phyloP scores from a whole-genome alignment of 1,140 invertebrate species.

The Magallana angulata region DNA sequence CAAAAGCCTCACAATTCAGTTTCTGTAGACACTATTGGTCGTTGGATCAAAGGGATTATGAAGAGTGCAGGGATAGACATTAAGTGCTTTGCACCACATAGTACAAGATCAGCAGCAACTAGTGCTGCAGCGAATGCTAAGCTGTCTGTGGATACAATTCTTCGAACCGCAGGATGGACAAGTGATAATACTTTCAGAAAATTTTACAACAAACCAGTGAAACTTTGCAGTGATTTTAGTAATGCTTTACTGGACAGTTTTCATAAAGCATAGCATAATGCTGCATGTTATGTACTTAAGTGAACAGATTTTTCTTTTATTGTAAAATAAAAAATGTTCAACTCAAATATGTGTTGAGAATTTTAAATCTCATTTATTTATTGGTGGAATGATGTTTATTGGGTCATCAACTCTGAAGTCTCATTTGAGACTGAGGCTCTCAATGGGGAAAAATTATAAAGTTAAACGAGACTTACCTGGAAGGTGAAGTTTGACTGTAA shows the following conservation, averaged over 20 bases:
- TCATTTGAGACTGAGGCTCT: slow-evolving; percentile 45
- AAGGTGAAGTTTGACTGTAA: no score
- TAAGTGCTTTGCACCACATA: slow-evolving; percentile 43
- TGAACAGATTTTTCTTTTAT: no score
- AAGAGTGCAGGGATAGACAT: slow-evolving; percentile 20
- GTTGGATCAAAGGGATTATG: slow-evolving; percentile 18
- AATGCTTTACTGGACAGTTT: neutral
- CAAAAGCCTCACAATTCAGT: no score
- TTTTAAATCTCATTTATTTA: no score
- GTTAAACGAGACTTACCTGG: no score
- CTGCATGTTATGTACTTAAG: no score
- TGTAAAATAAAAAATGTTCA: no score
- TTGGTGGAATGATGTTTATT: neutral
- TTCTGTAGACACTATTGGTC: neutral
- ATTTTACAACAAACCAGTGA: slow-evolving; percentile 38
- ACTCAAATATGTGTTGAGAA: no score
- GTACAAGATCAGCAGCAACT: neutral
- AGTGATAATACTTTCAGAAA: slow-evolving; percentile 40
- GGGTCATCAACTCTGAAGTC: slow-evolving; percentile 22
- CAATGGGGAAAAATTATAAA: neutral
- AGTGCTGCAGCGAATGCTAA: slow-evolving; percentile 2
- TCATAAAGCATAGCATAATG: no score
- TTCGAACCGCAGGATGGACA: slow-evolving; percentile 42
- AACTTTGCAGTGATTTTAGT: neutral
- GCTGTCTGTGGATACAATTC: slow-evolving; percentile 4